Base-by-base conservation (phyloP, 2,113 vertebrate species). In the Pimephales promelas region DNA sequence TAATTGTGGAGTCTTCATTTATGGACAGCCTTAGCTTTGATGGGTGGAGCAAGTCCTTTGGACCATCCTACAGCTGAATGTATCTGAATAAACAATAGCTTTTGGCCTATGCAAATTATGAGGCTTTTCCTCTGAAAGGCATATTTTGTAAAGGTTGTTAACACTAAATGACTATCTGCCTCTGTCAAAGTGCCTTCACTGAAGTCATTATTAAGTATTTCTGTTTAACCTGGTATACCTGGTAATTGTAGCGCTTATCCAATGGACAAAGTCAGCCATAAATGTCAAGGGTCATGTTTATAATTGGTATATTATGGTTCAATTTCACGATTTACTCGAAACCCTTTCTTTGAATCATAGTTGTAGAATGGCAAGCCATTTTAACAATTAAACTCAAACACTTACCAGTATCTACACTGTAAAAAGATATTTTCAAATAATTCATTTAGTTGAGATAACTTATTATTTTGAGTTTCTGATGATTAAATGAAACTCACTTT, bases 71-170 rank as follows among this genome's bases (percentile, higher is more conserved):
- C 40, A 40, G 26, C 24, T 43, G 22, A 4, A 49, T 45, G 20
- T 16, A 72, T 79, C 52, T 36, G 64, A 72, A 16, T 34, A 34
- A 22, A 49, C 10, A 59, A 68, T 18, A 3, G 28, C 8, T 26
- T 40, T 68, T 75, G 13, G 31, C 49, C 68, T 80, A 84, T 43
- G 62, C 66, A 84, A 84, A 84, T 84, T 4, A 79, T 2, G 20
- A 79, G 34, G 40, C 45, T 45, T 62, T 47, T 20, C 59, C 49
- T 57, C 22, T 36, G 77, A 79, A 64, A 64, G 57, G 34, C 70
- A 40, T 8, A 34, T 11, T 43, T 57, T 64, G 24, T 14, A 54
- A 62, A 47, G 22, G 72, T 40, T 6, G 62, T 61, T 24, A 66
- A 78, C 54, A 78, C 26, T 49, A 61, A 64, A 75, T 16, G 43